Evolutionary conservation across 1,140 invertebrate species (phyloP).

Genomic region (Anadara kagoshimensis): DNA sequence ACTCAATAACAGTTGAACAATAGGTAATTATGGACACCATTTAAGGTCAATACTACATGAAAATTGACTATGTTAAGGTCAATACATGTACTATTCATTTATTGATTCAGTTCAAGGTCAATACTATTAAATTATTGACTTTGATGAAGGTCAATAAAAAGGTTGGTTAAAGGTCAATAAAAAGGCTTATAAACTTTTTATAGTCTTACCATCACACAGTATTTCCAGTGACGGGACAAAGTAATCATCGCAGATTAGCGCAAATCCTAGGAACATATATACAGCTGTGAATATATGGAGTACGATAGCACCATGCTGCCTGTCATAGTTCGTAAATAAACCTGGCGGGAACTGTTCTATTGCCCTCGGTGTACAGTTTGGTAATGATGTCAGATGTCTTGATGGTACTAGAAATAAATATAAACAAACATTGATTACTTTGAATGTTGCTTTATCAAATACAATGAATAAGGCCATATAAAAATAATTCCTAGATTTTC

Average conservation of each 20-base stretch:
- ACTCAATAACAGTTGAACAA: too few species aligned
- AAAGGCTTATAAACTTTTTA: background rate
- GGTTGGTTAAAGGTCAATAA: background rate
- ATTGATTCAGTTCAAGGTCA: too few species aligned
- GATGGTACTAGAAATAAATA: constrained; percentile 36
- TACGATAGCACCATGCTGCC: constrained; percentile 61
- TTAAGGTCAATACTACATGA: too few species aligned
- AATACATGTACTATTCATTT: too few species aligned
- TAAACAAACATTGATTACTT: too few species aligned
- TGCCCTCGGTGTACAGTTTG: constrained; percentile 74
- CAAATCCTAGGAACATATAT: constrained; percentile 69
- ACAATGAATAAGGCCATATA: too few species aligned
- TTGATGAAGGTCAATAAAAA: too few species aligned
- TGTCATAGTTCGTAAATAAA: constrained; percentile 65
- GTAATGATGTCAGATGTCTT: constrained; percentile 55
- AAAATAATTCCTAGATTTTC: too few species aligned
- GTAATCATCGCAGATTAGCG: constrained; percentile 72
- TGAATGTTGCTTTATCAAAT: too few species aligned
- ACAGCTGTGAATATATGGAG: constrained; percentile 61
- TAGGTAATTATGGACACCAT: too few species aligned
- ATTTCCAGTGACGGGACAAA: constrained; percentile 71
- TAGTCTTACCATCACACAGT: constrained; percentile 68
- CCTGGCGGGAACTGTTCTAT: constrained; percentile 72
- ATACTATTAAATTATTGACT: too few species aligned
- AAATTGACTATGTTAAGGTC: too few species aligned